phyloP scores from a whole-genome alignment of 1,140 invertebrate genomes.

The Heliconius eleuchia region DNA sequence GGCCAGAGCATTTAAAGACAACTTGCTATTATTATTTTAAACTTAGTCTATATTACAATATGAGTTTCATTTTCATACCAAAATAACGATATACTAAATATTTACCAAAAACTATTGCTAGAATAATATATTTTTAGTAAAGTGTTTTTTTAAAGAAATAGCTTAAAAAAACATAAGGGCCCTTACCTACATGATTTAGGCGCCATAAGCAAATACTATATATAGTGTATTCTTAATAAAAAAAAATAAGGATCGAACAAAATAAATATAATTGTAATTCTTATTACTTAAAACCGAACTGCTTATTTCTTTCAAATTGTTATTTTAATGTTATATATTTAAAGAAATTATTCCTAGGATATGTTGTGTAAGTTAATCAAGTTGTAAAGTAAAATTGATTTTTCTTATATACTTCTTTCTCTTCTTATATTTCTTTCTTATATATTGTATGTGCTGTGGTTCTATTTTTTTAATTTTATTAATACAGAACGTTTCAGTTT shows the following conservation, averaged over 20 bases:
- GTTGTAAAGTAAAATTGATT: neutral
- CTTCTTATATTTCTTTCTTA: no score
- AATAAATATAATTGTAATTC: no score
- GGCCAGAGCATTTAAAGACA: neutral
- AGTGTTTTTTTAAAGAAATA: neutral
- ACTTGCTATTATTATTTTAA: neutral
- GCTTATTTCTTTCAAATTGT: no score
- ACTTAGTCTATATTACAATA: neutral
- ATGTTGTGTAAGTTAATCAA: neutral
- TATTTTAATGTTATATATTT: neutral
- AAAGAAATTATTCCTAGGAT: neutral
- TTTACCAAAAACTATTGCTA: neutral
- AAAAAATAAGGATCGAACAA: no score
- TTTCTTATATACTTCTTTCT: no score
- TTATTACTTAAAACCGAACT: no score
- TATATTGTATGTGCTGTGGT: no score
- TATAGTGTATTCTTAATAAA: neutral
- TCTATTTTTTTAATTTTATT: no score
- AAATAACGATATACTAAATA: neutral
- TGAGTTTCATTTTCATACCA: neutral
- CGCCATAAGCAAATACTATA: constrained; percentile 9
- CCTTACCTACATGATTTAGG: constrained; percentile 44
- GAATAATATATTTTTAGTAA: neutral
- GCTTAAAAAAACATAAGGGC: constrained; percentile 16
- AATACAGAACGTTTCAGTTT: no score